A percentile compares a stretch with the other conserved stretches of the same genome.
These are phyloP conservation scores for Caenorhabditis drosophilae DNA, from an alignment of 2,888 invertebrate genomes.

Conservation along the genomic window DNA sequence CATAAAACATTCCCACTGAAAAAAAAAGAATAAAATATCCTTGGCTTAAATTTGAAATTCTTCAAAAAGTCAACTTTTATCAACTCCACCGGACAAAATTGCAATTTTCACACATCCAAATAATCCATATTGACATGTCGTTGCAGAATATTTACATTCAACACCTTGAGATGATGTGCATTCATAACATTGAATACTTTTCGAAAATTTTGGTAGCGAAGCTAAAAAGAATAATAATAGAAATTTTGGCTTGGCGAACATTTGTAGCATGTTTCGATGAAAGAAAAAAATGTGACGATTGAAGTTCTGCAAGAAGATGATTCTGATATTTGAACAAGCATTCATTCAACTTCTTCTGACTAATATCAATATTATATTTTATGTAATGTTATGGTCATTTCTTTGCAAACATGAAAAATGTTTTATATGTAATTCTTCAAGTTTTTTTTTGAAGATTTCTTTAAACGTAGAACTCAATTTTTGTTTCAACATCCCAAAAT, in stretches of 20 bases:
- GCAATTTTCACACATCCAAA: constrained; percentile 58
- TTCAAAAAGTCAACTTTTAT: constrained; percentile 41
- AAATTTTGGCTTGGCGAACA: no score
- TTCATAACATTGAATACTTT: constrained; percentile 40
- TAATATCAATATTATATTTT: constrained; percentile 19
- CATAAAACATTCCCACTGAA: constrained; percentile 66
- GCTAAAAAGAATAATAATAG: neutral
- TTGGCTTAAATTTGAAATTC: neutral
- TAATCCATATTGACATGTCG: constrained; percentile 50
- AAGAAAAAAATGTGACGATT: no score
- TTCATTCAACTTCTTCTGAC: constrained; percentile 20
- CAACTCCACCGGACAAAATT: constrained; percentile 48
- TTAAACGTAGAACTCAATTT: no score
- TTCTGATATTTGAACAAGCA: constrained; percentile 34
- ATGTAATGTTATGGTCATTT: constrained; percentile 40
- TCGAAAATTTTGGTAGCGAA: neutral
- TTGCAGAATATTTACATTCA: constrained; percentile 44
- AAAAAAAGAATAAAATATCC: constrained; percentile 3
- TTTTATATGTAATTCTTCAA: constrained; percentile 10
- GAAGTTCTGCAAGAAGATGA: constrained; percentile 18
- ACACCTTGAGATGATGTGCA: constrained; percentile 45
- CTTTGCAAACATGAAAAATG: constrained; percentile 28
- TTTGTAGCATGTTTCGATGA: no score
- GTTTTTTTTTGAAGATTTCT: constrained; percentile 14
- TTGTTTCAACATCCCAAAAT: neutral